Conservation (phyloP, 2,797 vertebrate species). For the Hypotaenidia philippensis region DNA sequence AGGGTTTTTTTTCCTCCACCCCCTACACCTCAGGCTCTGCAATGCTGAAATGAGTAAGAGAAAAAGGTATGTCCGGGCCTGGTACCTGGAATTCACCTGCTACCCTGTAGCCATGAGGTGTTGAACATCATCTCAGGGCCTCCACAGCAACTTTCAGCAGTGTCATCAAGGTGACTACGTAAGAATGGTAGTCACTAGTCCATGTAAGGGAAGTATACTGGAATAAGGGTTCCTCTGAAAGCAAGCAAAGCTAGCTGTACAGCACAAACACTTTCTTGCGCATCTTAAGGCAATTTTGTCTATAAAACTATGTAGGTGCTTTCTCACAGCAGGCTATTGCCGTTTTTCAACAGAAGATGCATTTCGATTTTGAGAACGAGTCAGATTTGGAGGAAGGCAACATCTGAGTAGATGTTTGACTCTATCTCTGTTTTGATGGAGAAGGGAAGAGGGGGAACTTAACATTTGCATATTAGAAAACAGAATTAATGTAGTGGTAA, state of each 20-base stretch:
- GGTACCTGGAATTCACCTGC: not conserved
- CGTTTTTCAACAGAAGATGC: not conserved
- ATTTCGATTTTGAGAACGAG: not conserved
- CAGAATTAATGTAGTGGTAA: not conserved
- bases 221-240: not conserved
- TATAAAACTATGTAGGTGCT: not conserved
- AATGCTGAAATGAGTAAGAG: not conserved
- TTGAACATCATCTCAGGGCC: not conserved
- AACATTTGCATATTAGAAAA: not conserved
- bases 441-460: not conserved
- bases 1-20: not conserved
- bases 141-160: not conserved
- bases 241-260: not conserved
- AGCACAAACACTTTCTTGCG: not conserved
- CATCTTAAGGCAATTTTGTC: not conserved
- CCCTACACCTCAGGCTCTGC: not conserved
- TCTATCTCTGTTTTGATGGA: not conserved
- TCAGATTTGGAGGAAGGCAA: not conserved
- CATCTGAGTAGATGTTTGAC: accelerated
- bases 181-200: not conserved
- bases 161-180: not conserved
- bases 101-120: accelerated
- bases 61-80: not conserved
- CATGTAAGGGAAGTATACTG: not conserved
- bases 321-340: not conserved